phyloP scores from a whole-genome alignment of 2,113 vertebrate species.

The Corvus hawaiiensis region DNA sequence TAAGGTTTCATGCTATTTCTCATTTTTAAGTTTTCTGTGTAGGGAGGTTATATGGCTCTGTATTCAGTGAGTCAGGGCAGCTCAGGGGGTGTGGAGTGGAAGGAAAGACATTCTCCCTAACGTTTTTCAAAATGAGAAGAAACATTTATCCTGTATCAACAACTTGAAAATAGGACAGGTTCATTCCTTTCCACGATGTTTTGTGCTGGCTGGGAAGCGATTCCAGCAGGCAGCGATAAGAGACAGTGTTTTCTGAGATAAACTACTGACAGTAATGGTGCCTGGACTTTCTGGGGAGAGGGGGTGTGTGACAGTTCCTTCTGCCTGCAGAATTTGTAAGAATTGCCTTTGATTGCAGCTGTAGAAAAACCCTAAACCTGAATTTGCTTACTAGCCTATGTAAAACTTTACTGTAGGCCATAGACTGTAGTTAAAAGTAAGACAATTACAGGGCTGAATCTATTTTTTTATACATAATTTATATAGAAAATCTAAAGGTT shows the following conservation, averaged over 20 bases:
- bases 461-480: background rate
- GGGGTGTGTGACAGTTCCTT: background rate
- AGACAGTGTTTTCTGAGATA: background rate
- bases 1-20: background rate
- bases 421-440: background rate
- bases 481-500: background rate
- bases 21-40: background rate
- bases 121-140: background rate
- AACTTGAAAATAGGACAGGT: background rate
- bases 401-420: background rate
- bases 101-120: background rate
- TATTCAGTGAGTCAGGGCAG: background rate
- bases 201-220: background rate
- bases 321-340: background rate
- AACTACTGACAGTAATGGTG: background rate
- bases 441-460: background rate
- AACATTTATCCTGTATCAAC: background rate
- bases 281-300: background rate
- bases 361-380: background rate
- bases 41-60: background rate
- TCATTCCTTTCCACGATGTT: background rate
- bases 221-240: conserved; percentile 2
- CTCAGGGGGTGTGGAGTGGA: background rate
- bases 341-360: background rate
- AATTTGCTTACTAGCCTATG: background rate